phyloP scores from a whole-genome alignment of 2,797 vertebrate species.

The Rhinophrynus dorsalis region DNA sequence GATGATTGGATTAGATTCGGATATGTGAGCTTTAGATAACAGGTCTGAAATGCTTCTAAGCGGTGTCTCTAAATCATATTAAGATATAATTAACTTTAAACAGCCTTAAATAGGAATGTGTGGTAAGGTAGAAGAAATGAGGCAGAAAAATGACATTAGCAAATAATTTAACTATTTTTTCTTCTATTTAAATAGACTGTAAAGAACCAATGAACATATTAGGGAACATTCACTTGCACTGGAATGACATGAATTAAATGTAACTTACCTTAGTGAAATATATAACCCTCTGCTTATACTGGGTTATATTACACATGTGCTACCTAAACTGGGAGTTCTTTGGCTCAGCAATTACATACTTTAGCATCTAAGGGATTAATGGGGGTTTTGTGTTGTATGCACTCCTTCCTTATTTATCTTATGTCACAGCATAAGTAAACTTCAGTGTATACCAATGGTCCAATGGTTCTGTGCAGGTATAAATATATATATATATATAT shows the following conservation, averaged over 20 bases:
- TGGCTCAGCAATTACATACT: too few relatives aligned
- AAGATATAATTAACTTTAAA: constrained; percentile 44
- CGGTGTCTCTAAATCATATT: constrained; percentile 30
- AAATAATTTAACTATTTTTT: constrained; percentile 38
- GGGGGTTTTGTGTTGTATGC: too few relatives aligned
- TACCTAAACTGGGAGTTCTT: too few relatives aligned
- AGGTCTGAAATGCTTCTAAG: background rate
- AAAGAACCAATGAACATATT: background rate
- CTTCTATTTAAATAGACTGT: too few relatives aligned
- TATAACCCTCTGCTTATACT: too few relatives aligned
- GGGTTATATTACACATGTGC: too few relatives aligned
- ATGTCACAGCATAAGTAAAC: too few relatives aligned
- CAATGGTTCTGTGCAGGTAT: too few relatives aligned
- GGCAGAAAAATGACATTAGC: constrained; percentile 38
- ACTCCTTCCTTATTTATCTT: too few relatives aligned
- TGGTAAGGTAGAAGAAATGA: constrained; percentile 38
- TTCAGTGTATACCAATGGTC: too few relatives aligned
- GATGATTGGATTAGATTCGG: constrained; percentile 2
- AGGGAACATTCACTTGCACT: background rate
- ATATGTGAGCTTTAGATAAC: constrained; percentile 6
- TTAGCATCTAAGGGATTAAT: too few relatives aligned
- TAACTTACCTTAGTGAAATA: background rate
- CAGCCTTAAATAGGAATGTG: constrained; percentile 32
- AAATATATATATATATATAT: too few relatives aligned
- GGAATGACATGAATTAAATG: background rate